Evolutionary conservation across 2,888 invertebrate genomes (phyloP).

Genomic region (Silvanus unidentatus): DNA sequence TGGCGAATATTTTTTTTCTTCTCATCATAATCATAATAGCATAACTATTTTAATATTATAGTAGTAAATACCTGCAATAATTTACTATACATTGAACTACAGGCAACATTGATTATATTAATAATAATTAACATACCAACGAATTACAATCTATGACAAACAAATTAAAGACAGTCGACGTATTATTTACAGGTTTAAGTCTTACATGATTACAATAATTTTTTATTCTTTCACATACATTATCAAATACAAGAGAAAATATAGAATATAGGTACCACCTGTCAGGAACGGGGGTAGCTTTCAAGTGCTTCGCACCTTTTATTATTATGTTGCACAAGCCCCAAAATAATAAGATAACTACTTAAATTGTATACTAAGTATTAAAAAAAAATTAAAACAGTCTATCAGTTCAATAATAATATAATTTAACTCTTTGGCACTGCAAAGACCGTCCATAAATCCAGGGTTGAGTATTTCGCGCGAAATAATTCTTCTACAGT

Average conservation of each 20-base stretch:
- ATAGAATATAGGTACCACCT: conserved; percentile 16
- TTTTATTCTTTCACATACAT: conserved; percentile 31
- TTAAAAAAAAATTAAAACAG: conserved; percentile 16
- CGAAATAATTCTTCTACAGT: conserved; percentile 24
- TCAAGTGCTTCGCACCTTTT: conserved; percentile 39
- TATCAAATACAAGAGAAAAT: conserved; percentile 29
- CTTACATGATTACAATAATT: conserved; percentile 32
- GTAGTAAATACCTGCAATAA: conserved; percentile 43
- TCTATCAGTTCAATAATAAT: conserved; percentile 13
- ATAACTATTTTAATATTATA: conserved; percentile 7
- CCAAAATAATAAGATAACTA: conserved; percentile 25
- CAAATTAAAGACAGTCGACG: conserved; percentile 39
- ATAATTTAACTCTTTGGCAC: conserved; percentile 45
- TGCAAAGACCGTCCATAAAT: conserved; percentile 41
- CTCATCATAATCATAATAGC: neutral
- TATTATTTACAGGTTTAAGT: conserved; percentile 43
- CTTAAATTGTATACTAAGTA: conserved; percentile 12
- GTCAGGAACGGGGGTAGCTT: conserved; percentile 13
- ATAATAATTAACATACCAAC: conserved; percentile 41
- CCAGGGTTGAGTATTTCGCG: conserved; percentile 34
- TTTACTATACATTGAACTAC: conserved; percentile 48
- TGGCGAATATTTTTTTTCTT: conserved; percentile 28
- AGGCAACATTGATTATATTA: conserved; percentile 46
- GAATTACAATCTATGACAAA: conserved; percentile 44
- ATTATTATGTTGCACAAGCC: conserved; percentile 43